Conservation (phyloP, 2,113 vertebrate genomes). For the Ahaetulla prasina region DNA sequence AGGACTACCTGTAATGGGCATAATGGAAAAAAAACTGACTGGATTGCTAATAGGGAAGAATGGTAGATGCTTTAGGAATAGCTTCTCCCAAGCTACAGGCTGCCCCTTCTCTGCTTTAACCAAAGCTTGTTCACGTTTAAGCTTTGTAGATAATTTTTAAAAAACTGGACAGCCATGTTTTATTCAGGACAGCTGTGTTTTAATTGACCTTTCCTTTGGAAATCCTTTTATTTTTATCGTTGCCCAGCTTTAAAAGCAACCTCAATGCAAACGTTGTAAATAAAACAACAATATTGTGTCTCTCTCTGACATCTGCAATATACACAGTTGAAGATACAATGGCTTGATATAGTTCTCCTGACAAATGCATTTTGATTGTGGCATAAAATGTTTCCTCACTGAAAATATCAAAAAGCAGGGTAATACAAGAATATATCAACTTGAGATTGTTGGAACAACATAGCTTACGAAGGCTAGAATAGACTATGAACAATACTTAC, state of each 20-base stretch:
- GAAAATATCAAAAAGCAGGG: not conserved
- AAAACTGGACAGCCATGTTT: too few relatives aligned
- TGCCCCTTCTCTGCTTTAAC: not conserved
- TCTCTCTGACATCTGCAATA: not conserved
- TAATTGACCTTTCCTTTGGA: not conserved
- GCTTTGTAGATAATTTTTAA: not conserved
- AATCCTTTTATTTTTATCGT: not conserved
- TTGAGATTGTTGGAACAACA: not conserved
- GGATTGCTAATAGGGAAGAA: not conserved
- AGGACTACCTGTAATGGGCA: not conserved
- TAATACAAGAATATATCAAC: not conserved
- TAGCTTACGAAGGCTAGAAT: not conserved
- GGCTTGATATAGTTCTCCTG: not conserved
- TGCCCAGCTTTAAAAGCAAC: not conserved
- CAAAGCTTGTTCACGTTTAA: not conserved
- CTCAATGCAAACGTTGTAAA: not conserved
- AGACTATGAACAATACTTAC: not conserved
- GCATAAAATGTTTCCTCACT: not conserved
- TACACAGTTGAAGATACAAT: not conserved
- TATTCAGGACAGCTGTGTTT: not conserved
- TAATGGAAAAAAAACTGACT: not conserved
- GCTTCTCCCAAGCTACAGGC: not conserved
- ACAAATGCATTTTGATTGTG: not conserved
- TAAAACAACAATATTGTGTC: not conserved
- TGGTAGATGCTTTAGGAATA: not conserved